Base-by-base conservation (phyloP, 2,797 vertebrate species). In the Danio choprae region DNA sequence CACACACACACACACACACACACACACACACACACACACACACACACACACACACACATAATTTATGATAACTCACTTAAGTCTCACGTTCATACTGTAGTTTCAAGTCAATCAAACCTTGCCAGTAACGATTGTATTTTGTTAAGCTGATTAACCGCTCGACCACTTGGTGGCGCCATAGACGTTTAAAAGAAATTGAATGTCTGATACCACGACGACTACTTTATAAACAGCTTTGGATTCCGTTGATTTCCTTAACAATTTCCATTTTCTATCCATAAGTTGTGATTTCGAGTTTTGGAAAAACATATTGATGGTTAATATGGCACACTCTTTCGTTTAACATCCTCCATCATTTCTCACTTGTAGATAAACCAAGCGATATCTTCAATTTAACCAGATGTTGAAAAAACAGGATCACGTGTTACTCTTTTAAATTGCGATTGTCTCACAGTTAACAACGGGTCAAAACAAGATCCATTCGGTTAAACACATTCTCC, bases 181-280 rank as follows among this genome's bases (percentile, higher is more conserved):
- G 18, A 59, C 8, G 55, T 62, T 51, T 38, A 11, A 60, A 13
- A 65, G 46, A 55, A 36, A 68, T 6, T 10, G 16, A 15, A 11
- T 8, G 63, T 59, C 40, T 46, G 16, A 56, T 8, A 68, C 29
- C n/a, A 63, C 13, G 12, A 6, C 71, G 18, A 43, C 16, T 22
- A 76, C n/a, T 77, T 86, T 77, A 86, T 84, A 81, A 87, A 85
- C 41, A 86, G 60, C 4, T 63, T 67, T 22, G 51, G 22, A 48
- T 15, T 71, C 13, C 29, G 22, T 60, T 50, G 10, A 41, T 51
- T 53, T 22, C 29, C 46, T 43, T 5, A 71, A 72, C 18, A 0
- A 63, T 72, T 72, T 29, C 20, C 8, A 60, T 69, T 41, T 38
- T 43, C 15, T 15, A 59, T 55, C 20, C 41, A 74, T 18, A 46